Base-by-base conservation (phyloP, 2,797 vertebrate species). In the Phalloptychus januarius region DNA sequence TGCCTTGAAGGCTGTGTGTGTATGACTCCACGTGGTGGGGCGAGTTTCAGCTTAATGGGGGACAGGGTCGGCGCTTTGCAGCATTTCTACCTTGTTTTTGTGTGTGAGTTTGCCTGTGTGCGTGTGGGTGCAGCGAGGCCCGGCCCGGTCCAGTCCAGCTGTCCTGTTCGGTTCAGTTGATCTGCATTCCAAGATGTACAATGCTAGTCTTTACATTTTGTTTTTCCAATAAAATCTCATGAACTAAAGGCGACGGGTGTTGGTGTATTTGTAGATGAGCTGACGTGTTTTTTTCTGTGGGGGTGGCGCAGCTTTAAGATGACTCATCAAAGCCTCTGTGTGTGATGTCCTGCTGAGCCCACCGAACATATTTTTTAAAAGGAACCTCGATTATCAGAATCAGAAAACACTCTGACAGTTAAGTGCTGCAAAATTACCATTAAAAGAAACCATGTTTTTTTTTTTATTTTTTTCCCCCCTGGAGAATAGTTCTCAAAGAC, bases 121-220 rank as follows among this genome's bases (percentile, higher is more conserved):
- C 28, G 88, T 73, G 79, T 90, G 92, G 81, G 87, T 87, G 89
- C 84, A 88, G 93, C 82, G 38, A 92, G 88, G 93, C 91, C 91
- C 86, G 85, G 74, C 93, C 91, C 90, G 86, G 92, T 93, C 92
- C 76, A 74, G 72, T 75, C 58, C 85, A 91, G 89, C 93, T 94
- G 92, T 93, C 92, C 90, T 86, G 85, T 92, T 93, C 80, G 83
- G 90, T 94, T 93, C 91, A 93, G 89, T 92, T 94, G 92, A 95
- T 94, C 92, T 92, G 92, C 93, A 95, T 95, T 94, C 93, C 93
- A 93, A 94, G 92, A 94, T 95, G 93, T 94, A 94, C 93, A 94
- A 71, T 94, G 92, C 93, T 91, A 89, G 91, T 94, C 93, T 93
- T 94, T 92, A 93, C 93, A 93, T 94, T 93, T 92, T 93, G 93